Evolutionary conservation across 2,888 invertebrate genomes (phyloP).

Genomic region (Dasysyrphus tricinctus): DNA sequence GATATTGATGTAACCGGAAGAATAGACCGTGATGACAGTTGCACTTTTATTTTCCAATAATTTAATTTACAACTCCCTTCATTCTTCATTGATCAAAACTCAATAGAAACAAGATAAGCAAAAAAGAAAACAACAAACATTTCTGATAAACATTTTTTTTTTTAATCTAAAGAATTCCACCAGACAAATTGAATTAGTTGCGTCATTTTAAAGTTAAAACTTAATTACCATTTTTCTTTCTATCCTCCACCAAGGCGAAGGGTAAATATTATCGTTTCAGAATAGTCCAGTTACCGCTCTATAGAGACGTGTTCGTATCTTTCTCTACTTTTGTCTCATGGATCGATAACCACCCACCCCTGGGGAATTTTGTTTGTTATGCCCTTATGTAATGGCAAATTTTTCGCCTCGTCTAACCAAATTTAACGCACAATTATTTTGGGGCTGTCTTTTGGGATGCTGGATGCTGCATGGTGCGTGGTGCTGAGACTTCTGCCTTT

Average conservation of each 20-base stretch:
- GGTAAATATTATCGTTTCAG: not conserved
- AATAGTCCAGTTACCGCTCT: not conserved
- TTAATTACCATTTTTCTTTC: not conserved
- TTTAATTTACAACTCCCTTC: not conserved
- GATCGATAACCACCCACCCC: constrained; percentile 20
- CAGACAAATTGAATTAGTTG: constrained; percentile 7
- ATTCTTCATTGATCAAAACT: not conserved
- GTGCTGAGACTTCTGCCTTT: not conserved
- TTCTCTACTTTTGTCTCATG: not conserved
- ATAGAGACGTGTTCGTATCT: not conserved
- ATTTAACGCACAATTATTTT: constrained; percentile 23
- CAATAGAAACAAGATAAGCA: not conserved
- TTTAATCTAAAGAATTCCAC: not conserved
- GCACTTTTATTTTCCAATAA: too few species aligned
- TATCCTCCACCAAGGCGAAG: not conserved
- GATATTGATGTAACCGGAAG: too few species aligned
- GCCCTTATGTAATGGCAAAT: constrained; percentile 10
- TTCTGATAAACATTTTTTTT: not conserved
- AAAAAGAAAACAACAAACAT: not conserved
- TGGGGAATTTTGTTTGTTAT: constrained; percentile 3
- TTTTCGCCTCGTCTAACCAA: constrained; percentile 10
- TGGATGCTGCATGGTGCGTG: not conserved
- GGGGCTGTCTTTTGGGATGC: not conserved
- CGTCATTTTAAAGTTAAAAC: constrained; percentile 17
- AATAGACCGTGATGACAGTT: too few species aligned